Base-by-base conservation (phyloP, 2,888 invertebrate species). In the Callinectes sapidus region DNA sequence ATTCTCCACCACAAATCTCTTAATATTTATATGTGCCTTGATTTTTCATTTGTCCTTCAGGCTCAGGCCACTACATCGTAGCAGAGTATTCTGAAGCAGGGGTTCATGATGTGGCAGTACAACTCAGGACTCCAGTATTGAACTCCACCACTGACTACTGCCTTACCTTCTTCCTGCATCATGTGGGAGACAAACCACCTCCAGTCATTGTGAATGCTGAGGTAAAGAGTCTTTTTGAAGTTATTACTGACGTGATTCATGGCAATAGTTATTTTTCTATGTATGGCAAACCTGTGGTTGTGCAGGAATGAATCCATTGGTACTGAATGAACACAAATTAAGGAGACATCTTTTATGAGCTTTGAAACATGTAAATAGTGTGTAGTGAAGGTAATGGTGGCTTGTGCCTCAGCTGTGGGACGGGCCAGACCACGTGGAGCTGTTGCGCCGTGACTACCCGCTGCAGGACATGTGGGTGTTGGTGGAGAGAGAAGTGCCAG, bases 161-260 rank as follows among this genome's bases (percentile, higher is more conserved):
- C 66, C 23, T 94, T 55, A 91, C 90, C 32, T 92, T 94, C 91
- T 92, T 87, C 87, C 66, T 91, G n/a, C 94, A 94, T 35, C 92
- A 92, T 86, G 88, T 92, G 39, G 94, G 94, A 8, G 85, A 92
- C 66, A 81, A 14, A 39, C 94, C 94, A n/a, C 94, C 94, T 28
- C 48, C 86, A 28, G 32, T 94, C 16, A 39, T 55, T 35, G 88
- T 91, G 0, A 28, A 88, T 89, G 91, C 90, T n/a, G 91, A 92
- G 92, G 94, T 94, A 42, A 55, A 14, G 28, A 71, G 28, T n/a
- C 71, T 28, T 28, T 0, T 28, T 71, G 3, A 71, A 71, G n/a
- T n/a, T 71, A 61, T 61, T 61, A 61, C 23, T 23, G 23, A 61
- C 23, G 3, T 23, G 23, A 61, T 61, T 61, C 8, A 48, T 48